Evolutionary conservation across 2,888 invertebrate species (phyloP).

Genomic region (Drosophila peninsularis): DNA sequence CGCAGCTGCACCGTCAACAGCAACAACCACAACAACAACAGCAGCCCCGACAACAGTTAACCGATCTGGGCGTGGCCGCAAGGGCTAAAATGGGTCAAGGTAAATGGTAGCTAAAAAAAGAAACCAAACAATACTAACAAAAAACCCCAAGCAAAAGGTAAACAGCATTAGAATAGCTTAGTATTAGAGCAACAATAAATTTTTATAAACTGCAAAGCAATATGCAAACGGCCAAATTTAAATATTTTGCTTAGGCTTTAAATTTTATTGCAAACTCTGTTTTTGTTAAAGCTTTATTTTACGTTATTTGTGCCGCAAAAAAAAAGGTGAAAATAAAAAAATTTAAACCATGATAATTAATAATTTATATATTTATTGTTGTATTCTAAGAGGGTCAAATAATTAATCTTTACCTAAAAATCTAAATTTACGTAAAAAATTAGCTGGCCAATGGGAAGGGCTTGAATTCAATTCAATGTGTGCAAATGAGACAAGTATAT

Average conservation of each 20-base stretch:
- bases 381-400: neutral
- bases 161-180: conserved; percentile 31
- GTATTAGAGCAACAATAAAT: conserved; percentile 16
- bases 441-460: conserved; percentile 1
- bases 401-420: neutral
- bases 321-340: conserved; percentile 2
- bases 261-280: neutral
- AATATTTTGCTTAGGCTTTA: neutral
- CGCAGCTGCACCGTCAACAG: conserved; percentile 21
- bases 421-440: neutral
- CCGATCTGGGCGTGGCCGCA: conserved; percentile 61
- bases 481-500: conserved; percentile 23
- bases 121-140: conserved; percentile 18
- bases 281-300: conserved; percentile 1
- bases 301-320: conserved; percentile 9
- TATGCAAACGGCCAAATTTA: conserved; percentile 12
- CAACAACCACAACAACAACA: conserved; percentile 36
- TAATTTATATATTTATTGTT: neutral
- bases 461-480: neutral
- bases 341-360: neutral
- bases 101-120: conserved; percentile 12
- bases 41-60: conserved; percentile 15
- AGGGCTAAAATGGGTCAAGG: conserved; percentile 52
- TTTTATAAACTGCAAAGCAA: neutral
- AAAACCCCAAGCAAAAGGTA: conserved; percentile 22